Evolutionary conservation across 2,888 invertebrate species (phyloP), one percentile per base, ranked within the genome.

Genomic region (Elegia similella): DNA sequence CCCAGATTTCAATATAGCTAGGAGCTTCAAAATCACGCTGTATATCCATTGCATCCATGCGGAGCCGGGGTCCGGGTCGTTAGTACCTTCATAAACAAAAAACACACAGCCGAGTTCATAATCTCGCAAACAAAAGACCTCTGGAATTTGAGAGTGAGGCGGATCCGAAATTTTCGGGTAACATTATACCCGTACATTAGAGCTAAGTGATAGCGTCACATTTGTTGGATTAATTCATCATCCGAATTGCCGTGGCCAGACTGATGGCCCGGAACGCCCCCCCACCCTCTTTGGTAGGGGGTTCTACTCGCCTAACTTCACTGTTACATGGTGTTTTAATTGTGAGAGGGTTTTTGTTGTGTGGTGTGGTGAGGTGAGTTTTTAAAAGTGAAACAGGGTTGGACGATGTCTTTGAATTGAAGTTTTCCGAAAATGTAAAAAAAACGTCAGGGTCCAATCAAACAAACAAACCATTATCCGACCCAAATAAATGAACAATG

Each of bases 141-240:
- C 68, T 73, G 78, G 75, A 80, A 82, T 84, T 83, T 79, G 78
- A 80, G 78, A 79, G 71, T 70, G 74, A 66, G 38, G 73, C 68
- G 63, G 70, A 67, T 72, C 73, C 75, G 70, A 86, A 84, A 84
- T 85, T 86, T 82, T 77, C 82, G 79, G 77, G 90, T 89, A 90
- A 91, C 88, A 87, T 91, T 90, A 91, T 88, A 91, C 84, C 89
- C 89, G 80, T 89, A 86, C 91, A 91, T 91, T 91, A 91, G 87
- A 84, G 90, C 91, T 89, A 91, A 91, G 91, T 90, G 91, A 91
- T 91, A 88, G 83, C 90, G 90, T 88, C 91, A 91, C 91, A 90
- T 91, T 91, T 91, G 90, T 86, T 88, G 87, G 91, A 91, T 91
- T 91, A 91, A 91, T 91, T 91, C 91, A 91, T 91, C 91, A 91